Conservation (phyloP, 2,888 invertebrate genomes). For the Leptinotarsa haldemani region DNA sequence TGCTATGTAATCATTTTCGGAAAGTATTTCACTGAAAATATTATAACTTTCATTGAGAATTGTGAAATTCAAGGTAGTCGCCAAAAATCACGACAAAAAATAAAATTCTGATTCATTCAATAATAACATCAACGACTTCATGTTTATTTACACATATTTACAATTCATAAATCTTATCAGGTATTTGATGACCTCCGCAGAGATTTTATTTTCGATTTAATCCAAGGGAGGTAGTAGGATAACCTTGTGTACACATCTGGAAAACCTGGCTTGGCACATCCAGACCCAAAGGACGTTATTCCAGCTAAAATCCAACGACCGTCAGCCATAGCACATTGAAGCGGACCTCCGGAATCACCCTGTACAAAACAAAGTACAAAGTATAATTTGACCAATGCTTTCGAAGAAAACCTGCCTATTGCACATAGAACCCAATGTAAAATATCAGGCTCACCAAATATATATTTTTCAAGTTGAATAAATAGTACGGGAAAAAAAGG, state of each 20-base stretch:
- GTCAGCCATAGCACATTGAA: slow-evolving; percentile 82
- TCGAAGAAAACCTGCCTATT: background rate
- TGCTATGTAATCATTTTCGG: too few relatives aligned
- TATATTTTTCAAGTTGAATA: too few relatives aligned
- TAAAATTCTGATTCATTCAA: background rate
- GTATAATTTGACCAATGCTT: background rate
- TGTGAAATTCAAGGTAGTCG: too few relatives aligned
- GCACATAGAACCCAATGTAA: too few relatives aligned
- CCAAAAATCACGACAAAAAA: too few relatives aligned
- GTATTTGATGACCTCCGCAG: slow-evolving; percentile 41
- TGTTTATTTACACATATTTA: slow-evolving; percentile 10
- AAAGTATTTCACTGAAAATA: too few relatives aligned
- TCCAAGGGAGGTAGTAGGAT: slow-evolving; percentile 88
- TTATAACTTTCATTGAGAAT: too few relatives aligned
- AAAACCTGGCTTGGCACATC: slow-evolving; percentile 88
- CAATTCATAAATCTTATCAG: slow-evolving; percentile 19
- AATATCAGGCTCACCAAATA: too few relatives aligned
- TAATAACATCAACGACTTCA: background rate
- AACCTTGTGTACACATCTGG: slow-evolving; percentile 91
- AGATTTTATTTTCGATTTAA: slow-evolving; percentile 65
- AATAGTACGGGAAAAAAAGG: too few relatives aligned
- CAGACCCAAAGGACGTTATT: slow-evolving; percentile 91
- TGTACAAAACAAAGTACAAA: slow-evolving; percentile 61
- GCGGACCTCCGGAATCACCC: slow-evolving; percentile 92
- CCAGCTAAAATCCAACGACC: slow-evolving; percentile 91